phyloP scores from a whole-genome alignment of 2,888 invertebrate genomes.

The Mythimna vitellina region DNA sequence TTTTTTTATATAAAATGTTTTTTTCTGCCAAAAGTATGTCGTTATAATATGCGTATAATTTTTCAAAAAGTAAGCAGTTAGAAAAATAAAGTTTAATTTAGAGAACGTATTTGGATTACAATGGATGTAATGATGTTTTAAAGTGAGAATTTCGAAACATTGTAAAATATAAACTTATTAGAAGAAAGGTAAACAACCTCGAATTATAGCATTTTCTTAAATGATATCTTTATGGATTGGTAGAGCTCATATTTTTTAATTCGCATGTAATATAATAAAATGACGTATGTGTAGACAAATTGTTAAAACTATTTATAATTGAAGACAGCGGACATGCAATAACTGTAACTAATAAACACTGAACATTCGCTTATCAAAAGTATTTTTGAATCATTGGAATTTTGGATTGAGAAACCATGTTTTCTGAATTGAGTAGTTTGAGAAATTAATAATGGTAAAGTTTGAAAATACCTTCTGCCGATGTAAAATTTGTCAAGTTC shows the following conservation, averaged over 20 bases:
- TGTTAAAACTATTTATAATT: conserved; percentile 43
- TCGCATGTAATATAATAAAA: conserved; percentile 19
- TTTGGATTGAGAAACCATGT: not conserved
- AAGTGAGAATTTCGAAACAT: not conserved
- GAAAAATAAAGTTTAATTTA: not conserved
- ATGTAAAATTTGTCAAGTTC: not conserved
- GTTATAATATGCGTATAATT: not conserved
- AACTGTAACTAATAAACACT: conserved; percentile 14
- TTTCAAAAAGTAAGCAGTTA: not conserved
- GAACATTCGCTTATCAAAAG: conserved; percentile 20
- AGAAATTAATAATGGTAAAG: no score
- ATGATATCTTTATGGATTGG: not conserved
- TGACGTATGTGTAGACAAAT: conserved; percentile 55
- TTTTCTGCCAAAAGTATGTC: not conserved
- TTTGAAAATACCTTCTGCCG: no score
- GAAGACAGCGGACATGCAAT: conserved; percentile 42
- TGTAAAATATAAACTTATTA: not conserved
- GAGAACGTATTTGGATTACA: no score
- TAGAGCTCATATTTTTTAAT: conserved; percentile 12
- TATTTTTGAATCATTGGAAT: not conserved
- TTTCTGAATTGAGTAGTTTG: not conserved
- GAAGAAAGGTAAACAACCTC: not conserved
- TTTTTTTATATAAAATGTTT: not conserved
- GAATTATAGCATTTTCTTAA: not conserved
- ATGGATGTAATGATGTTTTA: not conserved